Percentiles rank a stretch among this genome's conserved stretches.
phyloP scores from a whole-genome alignment of 1,140 invertebrate species.

The Drosophila chauvacae region DNA sequence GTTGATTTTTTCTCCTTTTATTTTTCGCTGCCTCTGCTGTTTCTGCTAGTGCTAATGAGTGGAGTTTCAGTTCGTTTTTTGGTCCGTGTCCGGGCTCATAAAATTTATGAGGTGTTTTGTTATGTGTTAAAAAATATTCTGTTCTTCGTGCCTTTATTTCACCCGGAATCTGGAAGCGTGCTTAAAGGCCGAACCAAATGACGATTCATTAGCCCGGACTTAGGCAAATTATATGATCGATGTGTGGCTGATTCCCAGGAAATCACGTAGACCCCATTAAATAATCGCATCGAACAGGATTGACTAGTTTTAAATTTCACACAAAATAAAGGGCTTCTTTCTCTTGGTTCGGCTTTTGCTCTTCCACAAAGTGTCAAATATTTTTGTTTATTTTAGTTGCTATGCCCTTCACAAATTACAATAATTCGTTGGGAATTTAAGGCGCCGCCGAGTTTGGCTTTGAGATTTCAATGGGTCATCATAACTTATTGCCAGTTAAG shows the following conservation, averaged over 20 bases:
- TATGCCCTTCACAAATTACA: constrained; percentile 72
- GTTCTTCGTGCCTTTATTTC: constrained; percentile 13
- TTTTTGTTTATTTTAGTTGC: constrained; percentile 49
- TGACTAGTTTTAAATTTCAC: constrained; percentile 70
- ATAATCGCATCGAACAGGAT: constrained; percentile 60
- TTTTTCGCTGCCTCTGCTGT: constrained; percentile 21
- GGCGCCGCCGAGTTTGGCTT: constrained; percentile 27
- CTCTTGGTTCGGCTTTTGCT: constrained; percentile 2
- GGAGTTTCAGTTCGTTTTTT: constrained; percentile 39
- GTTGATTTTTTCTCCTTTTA: constrained; percentile 36
- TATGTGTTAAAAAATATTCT: constrained; percentile 68
- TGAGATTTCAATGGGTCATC: constrained; percentile 21
- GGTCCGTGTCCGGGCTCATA: constrained; percentile 51
- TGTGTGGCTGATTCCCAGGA: constrained; percentile 55
- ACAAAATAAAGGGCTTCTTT: constrained; percentile 25
- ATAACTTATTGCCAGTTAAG: constrained; percentile 22
- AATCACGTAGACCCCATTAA: constrained; percentile 61
- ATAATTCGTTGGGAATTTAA: constrained; percentile 52
- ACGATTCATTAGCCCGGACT: constrained; percentile 60
- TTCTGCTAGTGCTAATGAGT: constrained; percentile 63
- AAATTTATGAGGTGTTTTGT: constrained; percentile 81
- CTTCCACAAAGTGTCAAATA: constrained; percentile 72
- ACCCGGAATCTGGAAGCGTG: constrained; percentile 42
- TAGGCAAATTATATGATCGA: constrained; percentile 77
- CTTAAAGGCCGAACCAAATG: constrained; percentile 35